Percentiles rank a stretch among this genome's conserved stretches.
Conservation (phyloP, 2,888 invertebrate species). For the Drosophila stalkeri region DNA sequence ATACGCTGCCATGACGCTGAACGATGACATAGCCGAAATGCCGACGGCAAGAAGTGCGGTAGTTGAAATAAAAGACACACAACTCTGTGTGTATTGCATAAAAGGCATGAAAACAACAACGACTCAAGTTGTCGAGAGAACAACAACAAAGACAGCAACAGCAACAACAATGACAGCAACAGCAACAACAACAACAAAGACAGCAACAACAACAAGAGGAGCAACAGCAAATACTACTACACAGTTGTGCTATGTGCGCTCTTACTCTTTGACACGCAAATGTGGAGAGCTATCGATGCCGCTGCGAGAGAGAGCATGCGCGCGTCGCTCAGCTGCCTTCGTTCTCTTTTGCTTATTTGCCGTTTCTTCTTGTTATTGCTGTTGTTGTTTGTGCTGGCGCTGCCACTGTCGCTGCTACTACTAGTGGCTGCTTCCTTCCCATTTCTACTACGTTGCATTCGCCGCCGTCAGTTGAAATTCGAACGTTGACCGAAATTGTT, state of each 20-base stretch:
- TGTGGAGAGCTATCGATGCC: conserved; percentile 46
- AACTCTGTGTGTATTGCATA: conserved; percentile 62
- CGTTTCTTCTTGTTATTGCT: conserved; percentile 14
- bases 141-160: conserved; percentile 6
- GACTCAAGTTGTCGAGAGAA: conserved; percentile 18
- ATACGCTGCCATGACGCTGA: conserved; percentile 17
- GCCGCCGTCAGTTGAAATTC: conserved; percentile 73
- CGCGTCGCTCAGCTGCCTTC: conserved; percentile 53
- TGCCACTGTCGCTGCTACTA: conserved; percentile 33
- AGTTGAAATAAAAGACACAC: conserved; percentile 29
- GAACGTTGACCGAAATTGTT: conserved; percentile 81
- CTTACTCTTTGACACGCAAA: conserved; percentile 53
- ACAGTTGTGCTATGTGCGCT: conserved; percentile 45
- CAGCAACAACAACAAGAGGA: conserved; percentile 16
- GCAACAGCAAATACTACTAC: conserved; percentile 25
- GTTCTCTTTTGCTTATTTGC: conserved; percentile 44
- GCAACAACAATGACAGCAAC: conserved; percentile 9
- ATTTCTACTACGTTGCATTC: conserved; percentile 71
- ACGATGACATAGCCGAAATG: conserved; percentile 28
- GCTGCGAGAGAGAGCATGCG: conserved; percentile 53
- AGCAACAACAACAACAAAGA: conserved; percentile 21
- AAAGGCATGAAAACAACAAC: conserved; percentile 54
- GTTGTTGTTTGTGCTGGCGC: conserved; percentile 12
- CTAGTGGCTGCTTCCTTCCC: conserved; percentile 63
- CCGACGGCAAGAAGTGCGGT: conserved; percentile 4